Percentiles rank a stretch among this genome's conserved stretches.
These are phyloP conservation scores for Meiosimyza platycephala DNA, from an alignment of 2,888 invertebrate species.

Conservation along the genomic window DNA sequence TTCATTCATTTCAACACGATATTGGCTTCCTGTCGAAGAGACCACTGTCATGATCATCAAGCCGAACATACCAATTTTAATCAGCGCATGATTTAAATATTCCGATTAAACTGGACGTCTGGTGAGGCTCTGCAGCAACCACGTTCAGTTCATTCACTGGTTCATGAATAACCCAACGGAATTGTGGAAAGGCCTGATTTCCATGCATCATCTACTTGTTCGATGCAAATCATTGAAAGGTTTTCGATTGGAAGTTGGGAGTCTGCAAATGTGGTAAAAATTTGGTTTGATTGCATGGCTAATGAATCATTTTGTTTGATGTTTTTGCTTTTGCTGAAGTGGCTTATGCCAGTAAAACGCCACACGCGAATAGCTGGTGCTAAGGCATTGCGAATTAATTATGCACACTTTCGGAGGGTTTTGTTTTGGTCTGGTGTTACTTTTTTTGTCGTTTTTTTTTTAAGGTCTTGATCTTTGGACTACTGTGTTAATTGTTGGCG, in stretches of 20 bases:
- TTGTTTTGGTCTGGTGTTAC: constrained; percentile 35
- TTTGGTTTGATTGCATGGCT: constrained; percentile 58
- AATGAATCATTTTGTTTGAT: constrained; percentile 62
- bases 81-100: constrained; percentile 65
- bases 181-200: neutral
- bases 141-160: neutral
- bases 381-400: constrained; percentile 61
- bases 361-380: constrained; percentile 26
- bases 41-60: constrained; percentile 5
- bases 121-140: constrained; percentile 2
- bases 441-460: constrained; percentile 42
- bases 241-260: neutral
- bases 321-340: constrained; percentile 30
- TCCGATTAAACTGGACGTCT: constrained; percentile 56
- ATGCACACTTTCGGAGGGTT: constrained; percentile 60
- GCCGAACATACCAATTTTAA: constrained; percentile 56
- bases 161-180: neutral
- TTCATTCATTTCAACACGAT: neutral
- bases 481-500: constrained; percentile 64
- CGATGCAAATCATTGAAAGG: constrained; percentile 16
- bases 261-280: constrained; percentile 52
- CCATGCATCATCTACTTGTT: constrained; percentile 5
- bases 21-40: neutral
- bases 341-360: neutral
- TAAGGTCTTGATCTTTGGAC: constrained; percentile 66